phyloP scores from a whole-genome alignment of 2,113 vertebrate species.

The Struthidea cinerea region DNA sequence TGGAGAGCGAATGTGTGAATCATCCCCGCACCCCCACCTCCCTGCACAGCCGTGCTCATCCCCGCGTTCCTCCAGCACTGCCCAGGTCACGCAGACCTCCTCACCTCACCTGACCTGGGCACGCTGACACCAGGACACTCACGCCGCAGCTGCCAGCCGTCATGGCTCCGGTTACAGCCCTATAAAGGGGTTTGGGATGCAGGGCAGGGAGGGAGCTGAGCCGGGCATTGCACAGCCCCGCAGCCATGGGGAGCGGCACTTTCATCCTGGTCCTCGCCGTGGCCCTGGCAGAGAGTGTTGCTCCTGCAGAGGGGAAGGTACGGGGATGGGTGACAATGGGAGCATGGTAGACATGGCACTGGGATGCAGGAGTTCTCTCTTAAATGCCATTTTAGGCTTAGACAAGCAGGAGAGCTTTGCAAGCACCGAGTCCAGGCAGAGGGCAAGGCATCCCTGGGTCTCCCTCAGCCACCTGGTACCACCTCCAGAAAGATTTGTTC shows the following conservation, averaged over 20 bases:
- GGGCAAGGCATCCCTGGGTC: not conserved
- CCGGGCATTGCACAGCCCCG: rapidly evolving
- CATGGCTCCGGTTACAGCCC: not conserved
- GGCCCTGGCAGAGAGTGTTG: rapidly evolving
- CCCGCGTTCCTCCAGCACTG: not conserved
- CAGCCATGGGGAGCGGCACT: not conserved
- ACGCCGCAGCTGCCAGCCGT: rapidly evolving
- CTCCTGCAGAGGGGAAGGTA: not conserved
- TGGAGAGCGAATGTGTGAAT: not conserved
- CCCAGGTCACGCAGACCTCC: conserved; percentile 23
- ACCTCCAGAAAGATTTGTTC: not conserved
- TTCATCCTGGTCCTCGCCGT: not conserved
- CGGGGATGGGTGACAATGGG: not conserved
- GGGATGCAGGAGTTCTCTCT: not conserved
- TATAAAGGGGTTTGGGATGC: not conserved
- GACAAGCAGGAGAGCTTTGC: not conserved
- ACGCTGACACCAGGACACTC: not conserved
- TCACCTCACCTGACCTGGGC: not conserved
- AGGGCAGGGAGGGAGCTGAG: not conserved
- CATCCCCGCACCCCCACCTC: rapidly evolving
- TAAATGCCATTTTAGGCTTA: not conserved
- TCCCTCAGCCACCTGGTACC: too few relatives aligned
- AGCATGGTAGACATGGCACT: rapidly evolving
- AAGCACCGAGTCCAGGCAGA: not conserved
- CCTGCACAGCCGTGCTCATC: not conserved